Base-by-base conservation (phyloP, 2,888 invertebrate genomes). In the Monopis laevigella region DNA sequence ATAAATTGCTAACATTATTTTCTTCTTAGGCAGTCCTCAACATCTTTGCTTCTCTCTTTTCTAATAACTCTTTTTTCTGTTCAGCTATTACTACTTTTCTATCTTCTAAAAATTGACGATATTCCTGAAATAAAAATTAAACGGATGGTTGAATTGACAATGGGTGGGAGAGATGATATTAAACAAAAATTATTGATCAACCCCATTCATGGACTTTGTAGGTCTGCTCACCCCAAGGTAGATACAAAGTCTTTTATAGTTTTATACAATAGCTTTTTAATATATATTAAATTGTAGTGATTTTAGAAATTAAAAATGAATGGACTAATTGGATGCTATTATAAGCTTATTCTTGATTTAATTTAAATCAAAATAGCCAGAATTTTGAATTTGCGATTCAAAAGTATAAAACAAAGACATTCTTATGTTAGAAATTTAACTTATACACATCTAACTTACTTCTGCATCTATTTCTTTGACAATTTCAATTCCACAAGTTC, bases 1-100 rank as follows among this genome's bases (percentile, higher is more conserved):
- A n/a, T n/a, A n/a, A n/a, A n/a, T n/a, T n/a, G n/a, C n/a, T n/a
- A n/a, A n/a, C n/a, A n/a, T n/a, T n/a, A n/a, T n/a, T n/a, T n/a
- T n/a, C n/a, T n/a, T n/a, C 12, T 51, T 69, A 71, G 7, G 78
- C 88, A 44, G 92, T 92, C 71, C 97, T 84, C 54, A 96, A 85
- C 88, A 97, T 87, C 81, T 95, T 96, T 0, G 95, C 91, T 77
- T 96, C 93, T 62, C 89, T 88, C 60, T 88, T 87, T 62, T 93
- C 94, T 71, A 91, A 88, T 41, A 96, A 63, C 53, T 87, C 84
- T 55, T 86, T 86, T 57, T 88, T 85, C 62, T 94, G 92, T 51
- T 89, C 82, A 55, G 87, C 90, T 2, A 94, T 81, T 48, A 87
- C 68, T 24, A 59, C 49, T 58, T 86, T 86, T 43, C 96, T 83